Conservation (phyloP, 2,797 vertebrate genomes). For the Myripristis murdjan region DNA sequence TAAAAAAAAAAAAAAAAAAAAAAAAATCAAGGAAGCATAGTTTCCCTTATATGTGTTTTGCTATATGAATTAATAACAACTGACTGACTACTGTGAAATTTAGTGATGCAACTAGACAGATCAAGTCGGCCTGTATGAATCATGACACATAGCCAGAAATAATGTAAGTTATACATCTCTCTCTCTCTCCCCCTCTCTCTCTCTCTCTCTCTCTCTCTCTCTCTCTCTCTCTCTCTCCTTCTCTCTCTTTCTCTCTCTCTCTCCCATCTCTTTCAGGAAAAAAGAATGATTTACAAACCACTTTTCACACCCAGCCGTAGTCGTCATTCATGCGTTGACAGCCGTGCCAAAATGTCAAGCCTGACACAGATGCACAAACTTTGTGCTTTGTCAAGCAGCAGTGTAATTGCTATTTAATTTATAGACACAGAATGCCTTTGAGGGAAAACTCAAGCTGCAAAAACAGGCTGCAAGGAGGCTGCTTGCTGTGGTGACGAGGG, state of each 20-base stretch:
- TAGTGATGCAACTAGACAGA: neutral
- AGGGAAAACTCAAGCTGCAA: slow-evolving; percentile 63
- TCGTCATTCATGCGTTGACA: slow-evolving; percentile 70
- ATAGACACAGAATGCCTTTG: slow-evolving; percentile 69
- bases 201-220: neutral
- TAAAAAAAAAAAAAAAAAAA: no score
- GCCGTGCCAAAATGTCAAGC: slow-evolving; percentile 67
- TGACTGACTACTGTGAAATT: slow-evolving; percentile 33
- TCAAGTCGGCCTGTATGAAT: slow-evolving; percentile 1
- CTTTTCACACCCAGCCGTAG: slow-evolving; percentile 57
- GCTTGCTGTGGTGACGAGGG: slow-evolving; percentile 42
- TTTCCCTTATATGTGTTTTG: slow-evolving; percentile 25
- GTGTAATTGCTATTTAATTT: slow-evolving; percentile 84
- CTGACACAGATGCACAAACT: slow-evolving; percentile 69
- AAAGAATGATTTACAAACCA: slow-evolving; percentile 76
- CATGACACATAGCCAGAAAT: slow-evolving; percentile 1
- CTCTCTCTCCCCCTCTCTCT: neutral
- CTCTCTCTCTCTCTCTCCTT: slow-evolving; percentile 6
- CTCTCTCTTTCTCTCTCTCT: slow-evolving; percentile 16
- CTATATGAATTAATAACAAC: slow-evolving; percentile 25
- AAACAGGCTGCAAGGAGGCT: slow-evolving; percentile 44
- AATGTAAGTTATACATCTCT: slow-evolving; percentile 10
- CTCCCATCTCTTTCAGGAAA: neutral
- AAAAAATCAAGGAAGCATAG: slow-evolving; percentile 23
- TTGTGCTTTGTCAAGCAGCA: slow-evolving; percentile 74